Base-by-base conservation (phyloP, 2,888 invertebrate species). In the Lasioglossum villosulum region DNA sequence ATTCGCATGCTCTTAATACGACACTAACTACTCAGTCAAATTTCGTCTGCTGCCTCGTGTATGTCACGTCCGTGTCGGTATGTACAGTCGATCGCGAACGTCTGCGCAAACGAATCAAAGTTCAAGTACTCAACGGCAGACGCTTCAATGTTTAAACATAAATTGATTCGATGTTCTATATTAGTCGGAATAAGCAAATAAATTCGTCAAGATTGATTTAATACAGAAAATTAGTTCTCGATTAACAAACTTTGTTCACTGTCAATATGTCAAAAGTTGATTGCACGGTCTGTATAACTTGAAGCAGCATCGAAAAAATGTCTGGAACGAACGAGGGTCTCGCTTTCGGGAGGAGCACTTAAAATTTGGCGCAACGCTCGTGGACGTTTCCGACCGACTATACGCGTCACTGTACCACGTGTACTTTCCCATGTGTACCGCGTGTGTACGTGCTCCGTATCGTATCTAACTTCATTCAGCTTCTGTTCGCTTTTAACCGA, bases 21-120 rank as follows among this genome's bases (percentile, higher is more conserved):
- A 90, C 92, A 90, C 92, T 94, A 93, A 90, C 91, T 94, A 93
- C 90, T 90, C 92, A 90, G 91, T 94, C 93, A 92, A 92, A 93
- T 92, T 91, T 93, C 91, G 87, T 90, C 88, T 82, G 71, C 84
- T n/a, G 34, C 16, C 56, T 59, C 66, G 12, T 4, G 59, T 59
- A 27, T 59, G 59, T 59, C n/a, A 14, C 14, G 27, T 59, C n/a
- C 4, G 27, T 4, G 59, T 59, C 59, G 30, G 59, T 59, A 59
- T 59, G 59, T 59, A 59, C 59, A 59, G 59, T 59, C 59, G 59
- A 10, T 59, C 14, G 27, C 14, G 27, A 59, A 27, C 27, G 27
- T 14, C 59, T 16, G 16, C 59, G 52, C 2, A 10, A 52, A n/a
- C 27, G 27, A n/a, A 27, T 1, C 16, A 59, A 59, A 59, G 27